Evolutionary conservation across 2,888 invertebrate species (phyloP).

Genomic region (Sinelater perroti): DNA sequence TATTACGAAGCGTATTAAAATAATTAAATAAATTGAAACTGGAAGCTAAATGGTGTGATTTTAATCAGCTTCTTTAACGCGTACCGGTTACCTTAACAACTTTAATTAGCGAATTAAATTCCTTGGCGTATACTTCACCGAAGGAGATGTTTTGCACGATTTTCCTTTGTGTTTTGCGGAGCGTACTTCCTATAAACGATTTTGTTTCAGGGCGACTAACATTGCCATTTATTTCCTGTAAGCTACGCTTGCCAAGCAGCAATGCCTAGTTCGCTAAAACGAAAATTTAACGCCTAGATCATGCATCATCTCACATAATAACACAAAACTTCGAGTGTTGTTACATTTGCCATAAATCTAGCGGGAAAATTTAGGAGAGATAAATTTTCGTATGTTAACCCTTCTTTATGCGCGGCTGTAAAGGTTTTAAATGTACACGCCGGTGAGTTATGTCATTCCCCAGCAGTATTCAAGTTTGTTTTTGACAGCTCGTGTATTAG

Average conservation of each 20-base stretch:
- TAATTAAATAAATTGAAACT: conserved; percentile 1
- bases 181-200: too few species aligned
- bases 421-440: conserved; percentile 11
- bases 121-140: too few species aligned
- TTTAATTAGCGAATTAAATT: background rate
- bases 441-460: conserved; percentile 7
- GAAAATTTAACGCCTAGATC: too few species aligned
- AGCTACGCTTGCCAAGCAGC: too few species aligned
- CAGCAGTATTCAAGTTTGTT: conserved; percentile 8
- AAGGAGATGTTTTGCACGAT: too few species aligned
- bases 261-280: too few species aligned
- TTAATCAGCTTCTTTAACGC: background rate
- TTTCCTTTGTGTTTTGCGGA: too few species aligned
- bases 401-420: conserved; percentile 1
- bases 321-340: background rate
- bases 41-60: background rate
- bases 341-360: too few species aligned
- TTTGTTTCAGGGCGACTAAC: too few species aligned
- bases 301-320: background rate
- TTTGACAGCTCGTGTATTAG: conserved; percentile 12
- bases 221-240: too few species aligned
- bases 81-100: background rate
- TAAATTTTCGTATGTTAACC: conserved; percentile 11
- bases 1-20: too few species aligned
- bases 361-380: too few species aligned